Conservation (phyloP, 2,797 vertebrate genomes). For the Hypotaenidia okinawae region DNA sequence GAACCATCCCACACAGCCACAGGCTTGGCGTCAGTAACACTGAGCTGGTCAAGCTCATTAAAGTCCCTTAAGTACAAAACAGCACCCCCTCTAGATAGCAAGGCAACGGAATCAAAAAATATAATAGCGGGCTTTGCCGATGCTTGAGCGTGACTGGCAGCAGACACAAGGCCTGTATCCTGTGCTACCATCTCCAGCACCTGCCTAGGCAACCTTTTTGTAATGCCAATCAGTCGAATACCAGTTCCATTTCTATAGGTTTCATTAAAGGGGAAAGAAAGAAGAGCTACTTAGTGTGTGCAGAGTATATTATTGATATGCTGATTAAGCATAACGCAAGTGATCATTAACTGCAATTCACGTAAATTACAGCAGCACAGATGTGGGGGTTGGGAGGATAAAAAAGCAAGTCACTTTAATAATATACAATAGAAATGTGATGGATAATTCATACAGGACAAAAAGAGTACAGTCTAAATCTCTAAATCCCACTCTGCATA, state of each 20-base stretch:
- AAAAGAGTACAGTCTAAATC: constrained; percentile 22
- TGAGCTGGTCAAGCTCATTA: constrained; percentile 56
- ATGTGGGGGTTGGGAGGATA: constrained; percentile 51
- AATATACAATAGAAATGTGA: constrained; percentile 47
- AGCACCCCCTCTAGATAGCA: background rate
- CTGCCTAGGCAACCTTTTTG: constrained; percentile 63
- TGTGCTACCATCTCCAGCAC: constrained; percentile 43
- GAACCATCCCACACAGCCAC: constrained; percentile 11
- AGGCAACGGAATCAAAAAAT: constrained; percentile 21
- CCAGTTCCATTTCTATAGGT: constrained; percentile 55
- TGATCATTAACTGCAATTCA: constrained; percentile 65
- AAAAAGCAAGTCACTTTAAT: constrained; percentile 54
- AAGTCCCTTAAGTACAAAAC: constrained; percentile 6
- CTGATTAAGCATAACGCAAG: constrained; percentile 69
- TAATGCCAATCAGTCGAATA: constrained; percentile 59
- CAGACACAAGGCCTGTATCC: constrained; percentile 48
- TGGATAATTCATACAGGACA: constrained; percentile 53
- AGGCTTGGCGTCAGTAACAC: background rate
- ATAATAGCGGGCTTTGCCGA: constrained; percentile 39
- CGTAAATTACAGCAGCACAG: constrained; percentile 64
- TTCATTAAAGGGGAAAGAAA: constrained; percentile 53
- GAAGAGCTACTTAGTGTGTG: constrained; percentile 48
- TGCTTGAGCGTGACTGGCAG: constrained; percentile 51
- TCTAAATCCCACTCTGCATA: constrained; percentile 21
- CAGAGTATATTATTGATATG: constrained; percentile 61